Evolutionary conservation across 2,797 vertebrate genomes (phyloP).

Genomic region (Thaleichthys pacificus): DNA sequence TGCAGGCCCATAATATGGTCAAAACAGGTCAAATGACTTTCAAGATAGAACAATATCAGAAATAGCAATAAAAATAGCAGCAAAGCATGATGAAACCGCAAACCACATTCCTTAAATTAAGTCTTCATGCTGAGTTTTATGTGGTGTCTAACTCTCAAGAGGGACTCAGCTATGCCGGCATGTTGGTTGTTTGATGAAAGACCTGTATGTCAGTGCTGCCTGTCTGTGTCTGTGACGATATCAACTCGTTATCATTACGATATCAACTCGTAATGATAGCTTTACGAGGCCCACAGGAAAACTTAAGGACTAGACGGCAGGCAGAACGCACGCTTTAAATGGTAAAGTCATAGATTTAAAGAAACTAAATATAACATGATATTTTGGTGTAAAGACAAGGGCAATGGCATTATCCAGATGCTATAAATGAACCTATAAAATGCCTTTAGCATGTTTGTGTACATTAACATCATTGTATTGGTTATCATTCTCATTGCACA

Average conservation of each 20-base stretch:
- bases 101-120: not conserved
- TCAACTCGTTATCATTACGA: not conserved
- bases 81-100: not conserved
- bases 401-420: conserved; percentile 19
- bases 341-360: not conserved
- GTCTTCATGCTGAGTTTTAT: not conserved
- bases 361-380: not conserved
- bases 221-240: not conserved
- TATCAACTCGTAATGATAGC: not conserved
- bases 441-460: conserved; percentile 27
- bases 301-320: not conserved
- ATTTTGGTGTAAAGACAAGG: not conserved
- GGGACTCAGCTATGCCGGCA: conserved; percentile 30
- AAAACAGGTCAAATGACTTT: too few relatives aligned
- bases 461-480: conserved; percentile 31
- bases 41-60: not conserved
- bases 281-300: not conserved
- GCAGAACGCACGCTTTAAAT: not conserved
- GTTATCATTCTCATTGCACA: conserved; percentile 21
- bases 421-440: conserved; percentile 30
- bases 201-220: not conserved
- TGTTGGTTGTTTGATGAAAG: conserved; percentile 19
- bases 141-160: conserved; percentile 9
- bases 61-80: not conserved
- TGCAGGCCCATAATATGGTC: too few relatives aligned